Base-by-base conservation (phyloP, 2,797 vertebrate genomes). In the Enteromius anoplus region DNA sequence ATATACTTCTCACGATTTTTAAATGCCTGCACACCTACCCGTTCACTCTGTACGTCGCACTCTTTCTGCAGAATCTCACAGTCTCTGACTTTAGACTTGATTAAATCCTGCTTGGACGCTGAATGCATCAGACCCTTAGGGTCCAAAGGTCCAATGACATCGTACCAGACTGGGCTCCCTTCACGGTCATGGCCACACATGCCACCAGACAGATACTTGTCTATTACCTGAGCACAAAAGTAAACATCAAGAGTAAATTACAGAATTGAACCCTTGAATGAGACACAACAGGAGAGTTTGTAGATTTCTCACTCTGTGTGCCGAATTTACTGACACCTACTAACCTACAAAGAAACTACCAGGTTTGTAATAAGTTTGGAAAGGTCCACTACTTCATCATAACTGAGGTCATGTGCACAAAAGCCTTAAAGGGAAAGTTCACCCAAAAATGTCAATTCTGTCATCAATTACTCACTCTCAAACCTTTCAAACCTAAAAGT, bases 81-180 rank as follows among this genome's bases (percentile, higher is more conserved):
- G 91, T 99, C 97, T 32, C 94, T 92, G 91, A 97, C 96, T 93
- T 98, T 99, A 88, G 96, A 96, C 91, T 94, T 98, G 71, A 99
- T 93, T 89, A 99, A 94, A 91, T 99, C 98, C 89, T 99, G 97
- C 88, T 98, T 99, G 85, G 96, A 95, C 85, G 95, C 97, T 0
- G 98, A 99, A 85, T 97, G 92, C 84, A 99, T 95, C 86, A 99
- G 94, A 55, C 97, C 97, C 88, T 96, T 98, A 84, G 96, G 94
- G 10, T 99, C 98, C 84, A 99, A 91, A 0, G 97, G 97, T 11
- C 98, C 98, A 0, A 98, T 92, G 87, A 99, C 92, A 0, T 99
- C 97, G 0, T 98, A 98, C 96, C 97, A 97, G 86, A 99, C 75
- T 0, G 98, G 98, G 70, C 93, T 94, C 82, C 97, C 97, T 1